phyloP scores from a whole-genome alignment of 23 tunicate species.

The Halocynthia aurantium region DNA sequence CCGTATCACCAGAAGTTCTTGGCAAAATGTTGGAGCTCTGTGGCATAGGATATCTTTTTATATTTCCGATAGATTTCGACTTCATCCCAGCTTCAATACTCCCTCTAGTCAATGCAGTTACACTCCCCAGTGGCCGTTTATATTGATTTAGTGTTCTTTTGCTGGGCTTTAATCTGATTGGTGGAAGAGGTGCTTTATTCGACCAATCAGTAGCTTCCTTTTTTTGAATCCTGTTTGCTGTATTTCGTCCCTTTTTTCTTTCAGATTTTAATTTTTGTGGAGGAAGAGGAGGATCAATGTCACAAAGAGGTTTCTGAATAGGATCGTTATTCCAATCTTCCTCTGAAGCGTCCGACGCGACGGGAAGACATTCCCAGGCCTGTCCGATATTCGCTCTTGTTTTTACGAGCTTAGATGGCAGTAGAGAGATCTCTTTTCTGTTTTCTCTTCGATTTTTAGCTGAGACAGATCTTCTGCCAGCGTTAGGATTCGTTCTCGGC shows the following conservation, averaged over 20 bases:
- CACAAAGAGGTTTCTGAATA: not conserved
- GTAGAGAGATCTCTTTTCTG: not conserved
- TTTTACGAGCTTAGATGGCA: not conserved
- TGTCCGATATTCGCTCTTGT: not conserved
- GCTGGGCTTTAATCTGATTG: not conserved
- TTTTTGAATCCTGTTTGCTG: not conserved
- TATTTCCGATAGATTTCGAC: constrained; percentile 3
- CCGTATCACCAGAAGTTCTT: not conserved
- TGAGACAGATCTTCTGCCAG: not conserved
- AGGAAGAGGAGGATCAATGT: not conserved
- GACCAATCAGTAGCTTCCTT: not conserved
- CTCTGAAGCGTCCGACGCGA: not conserved
- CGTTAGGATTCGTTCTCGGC: not conserved
- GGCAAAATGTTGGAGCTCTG: constrained; percentile 7
- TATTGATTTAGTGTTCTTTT: no score
- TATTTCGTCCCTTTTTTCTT: not conserved
- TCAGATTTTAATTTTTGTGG: not conserved
- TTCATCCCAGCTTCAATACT: constrained; percentile 5
- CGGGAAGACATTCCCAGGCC: not conserved
- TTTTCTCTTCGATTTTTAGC: not conserved
- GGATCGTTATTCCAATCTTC: not conserved
- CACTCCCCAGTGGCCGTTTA: constrained; percentile 10
- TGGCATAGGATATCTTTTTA: not conserved
- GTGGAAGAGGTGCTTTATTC: not conserved
- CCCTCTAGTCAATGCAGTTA: constrained; percentile 3